A percentile compares a stretch with the other conserved stretches of the same genome.
These are phyloP conservation scores for Pangasianodon hypophthalmus DNA, from an alignment of 2,113 vertebrate species.

Conservation along the genomic window DNA sequence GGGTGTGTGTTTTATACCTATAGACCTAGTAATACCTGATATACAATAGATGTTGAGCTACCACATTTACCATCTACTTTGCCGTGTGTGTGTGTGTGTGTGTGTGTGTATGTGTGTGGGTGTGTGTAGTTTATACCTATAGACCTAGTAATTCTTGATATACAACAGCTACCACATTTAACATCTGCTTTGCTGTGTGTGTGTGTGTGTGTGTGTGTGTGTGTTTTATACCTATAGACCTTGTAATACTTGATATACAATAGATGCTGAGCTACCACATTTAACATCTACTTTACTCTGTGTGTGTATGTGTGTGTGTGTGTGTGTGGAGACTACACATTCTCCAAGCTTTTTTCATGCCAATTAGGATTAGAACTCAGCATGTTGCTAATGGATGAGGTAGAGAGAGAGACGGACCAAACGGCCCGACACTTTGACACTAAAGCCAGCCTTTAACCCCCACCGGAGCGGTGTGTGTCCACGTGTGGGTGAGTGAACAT, in stretches of 20 bases:
- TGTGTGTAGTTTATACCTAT: background rate
- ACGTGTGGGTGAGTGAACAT: slow-evolving; percentile 28
- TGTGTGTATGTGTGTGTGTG: slow-evolving; percentile 25
- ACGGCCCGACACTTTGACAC: slow-evolving; percentile 38
- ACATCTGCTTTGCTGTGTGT: slow-evolving; percentile 9
- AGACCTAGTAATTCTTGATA: slow-evolving; percentile 10
- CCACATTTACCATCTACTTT: too few relatives aligned
- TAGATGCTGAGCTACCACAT: background rate
- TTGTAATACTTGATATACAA: slow-evolving; percentile 22
- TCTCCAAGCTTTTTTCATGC: slow-evolving; percentile 68
- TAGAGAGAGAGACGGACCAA: slow-evolving; percentile 51
- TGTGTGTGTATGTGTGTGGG: background rate
- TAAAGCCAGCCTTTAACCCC: slow-evolving; percentile 49
- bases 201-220: background rate
- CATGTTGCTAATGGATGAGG: slow-evolving; percentile 76
- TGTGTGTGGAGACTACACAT: slow-evolving; percentile 39
- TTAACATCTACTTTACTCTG: slow-evolving; percentile 21
- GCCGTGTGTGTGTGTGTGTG: too few relatives aligned
- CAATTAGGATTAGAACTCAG: slow-evolving; percentile 82
- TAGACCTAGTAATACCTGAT: too few relatives aligned
- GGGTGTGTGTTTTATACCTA: too few relatives aligned
- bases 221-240: background rate
- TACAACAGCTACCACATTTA: slow-evolving; percentile 1
- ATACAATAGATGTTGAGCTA: too few relatives aligned
- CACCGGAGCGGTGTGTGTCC: slow-evolving; percentile 13